Evolutionary conservation across 64 coral and sea anemone genomes (phyloP), one percentile per base, ranked within the genome.

Genomic region (Exaiptasia diaphana): DNA sequence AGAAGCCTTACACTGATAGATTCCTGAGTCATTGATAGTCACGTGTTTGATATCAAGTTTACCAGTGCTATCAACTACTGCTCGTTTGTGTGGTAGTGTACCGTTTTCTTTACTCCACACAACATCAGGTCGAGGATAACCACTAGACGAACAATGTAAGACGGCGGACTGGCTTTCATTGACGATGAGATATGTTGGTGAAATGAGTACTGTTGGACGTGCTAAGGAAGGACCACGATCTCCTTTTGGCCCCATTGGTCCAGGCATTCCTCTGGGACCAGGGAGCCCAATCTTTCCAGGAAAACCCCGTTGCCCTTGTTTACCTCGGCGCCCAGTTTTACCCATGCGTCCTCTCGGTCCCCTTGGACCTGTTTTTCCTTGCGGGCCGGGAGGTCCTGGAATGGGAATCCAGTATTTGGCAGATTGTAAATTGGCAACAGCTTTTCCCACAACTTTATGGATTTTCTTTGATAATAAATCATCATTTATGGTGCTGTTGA

Each of bases 101-200:
- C 41, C 13, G 26, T 75, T 81, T 15, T 39, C 4, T 23, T 82
- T 41, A 43, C 8, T 3, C 88, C 88, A 91, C 25, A 28, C 76
- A 13, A 79, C 6, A 1, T 33, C 44, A 25, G 74, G 81, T 36
- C 36, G 31, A 25, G 89, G 82, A 41, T 91, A 57, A 39, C 89
- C 89, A 7, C 74, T 84, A 8, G 65, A 73, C 50, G 73, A 64
- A 54, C 89, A 91, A n/a, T 83, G 34, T 1, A 83, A 73, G 22
- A 73, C 26, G 1, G 50, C 81, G 5, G 14, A 72, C 32, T 83
- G 81, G 10, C 71, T 69, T 83, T 83, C 81, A 40, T 18, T 83
- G 3, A 83, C 81, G 0, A 30, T 54, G 43, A 72, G 65, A 18
- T 22, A 30, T 0, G 8, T 29, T 1, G 81, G 81, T 1, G 36